A percentile compares a stretch with the other conserved stretches of the same genome.
Evolutionary conservation across 2,888 invertebrate species (phyloP).

Genomic region (Teinopalpus imperialis): DNA sequence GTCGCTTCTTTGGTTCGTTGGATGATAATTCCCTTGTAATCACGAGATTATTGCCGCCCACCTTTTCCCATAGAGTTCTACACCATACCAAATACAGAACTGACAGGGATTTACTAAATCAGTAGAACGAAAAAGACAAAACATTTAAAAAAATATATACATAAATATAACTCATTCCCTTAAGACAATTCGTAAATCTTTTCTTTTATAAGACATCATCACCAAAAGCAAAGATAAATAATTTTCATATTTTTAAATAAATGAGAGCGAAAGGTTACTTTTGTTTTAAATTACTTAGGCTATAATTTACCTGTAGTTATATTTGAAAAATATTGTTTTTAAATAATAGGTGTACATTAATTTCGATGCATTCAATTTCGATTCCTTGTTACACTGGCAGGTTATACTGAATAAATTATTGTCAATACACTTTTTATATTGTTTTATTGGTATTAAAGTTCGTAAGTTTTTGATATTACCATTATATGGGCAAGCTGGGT

Average conservation of each 20-base stretch:
- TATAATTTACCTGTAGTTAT: too few species aligned
- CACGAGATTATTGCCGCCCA: constrained; percentile 68
- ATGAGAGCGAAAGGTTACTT: too few species aligned
- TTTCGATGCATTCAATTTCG: constrained; percentile 24
- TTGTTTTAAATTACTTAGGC: too few species aligned
- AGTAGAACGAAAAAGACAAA: too few species aligned
- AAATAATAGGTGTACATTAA: constrained; percentile 23
- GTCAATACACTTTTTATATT: constrained; percentile 72
- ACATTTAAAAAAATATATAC: too few species aligned
- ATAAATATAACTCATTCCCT: too few species aligned
- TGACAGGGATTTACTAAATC: constrained; percentile 24
- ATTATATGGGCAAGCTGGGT: constrained; percentile 47
- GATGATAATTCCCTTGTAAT: constrained; percentile 68
- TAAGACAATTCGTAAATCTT: too few species aligned
- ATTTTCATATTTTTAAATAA: too few species aligned
- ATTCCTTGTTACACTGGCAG: constrained; percentile 30
- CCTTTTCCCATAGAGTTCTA: constrained; percentile 40
- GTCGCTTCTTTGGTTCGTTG: constrained; percentile 51
- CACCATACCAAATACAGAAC: constrained; percentile 14
- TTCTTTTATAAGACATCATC: too few species aligned
- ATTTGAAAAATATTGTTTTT: too few species aligned
- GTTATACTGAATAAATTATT: constrained; percentile 71
- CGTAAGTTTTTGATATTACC: constrained; percentile 59
- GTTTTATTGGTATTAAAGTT: constrained; percentile 73
- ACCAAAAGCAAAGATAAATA: too few species aligned